phyloP scores from a whole-genome alignment of 2,888 invertebrate genomes.

The Hemicrepidius hirtus region DNA sequence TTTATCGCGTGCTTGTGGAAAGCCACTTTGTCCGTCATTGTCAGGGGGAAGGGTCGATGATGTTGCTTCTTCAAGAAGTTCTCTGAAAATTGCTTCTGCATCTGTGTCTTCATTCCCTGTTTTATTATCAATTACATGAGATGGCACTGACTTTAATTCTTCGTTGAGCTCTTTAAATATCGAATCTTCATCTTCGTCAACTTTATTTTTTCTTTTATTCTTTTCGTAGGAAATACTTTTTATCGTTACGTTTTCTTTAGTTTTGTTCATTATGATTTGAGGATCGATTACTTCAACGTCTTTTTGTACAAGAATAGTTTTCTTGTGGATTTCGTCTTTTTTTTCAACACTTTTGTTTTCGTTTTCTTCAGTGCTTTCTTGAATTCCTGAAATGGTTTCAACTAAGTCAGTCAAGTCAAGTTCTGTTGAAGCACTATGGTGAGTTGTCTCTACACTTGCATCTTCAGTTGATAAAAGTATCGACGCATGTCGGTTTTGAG shows the following conservation, averaged over 20 bases:
- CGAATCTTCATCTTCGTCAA: slow-evolving; percentile 56
- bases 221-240: slow-evolving; percentile 17
- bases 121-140: slow-evolving; percentile 52
- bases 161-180: slow-evolving; percentile 64
- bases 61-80: slow-evolving; percentile 64
- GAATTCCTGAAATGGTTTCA: slow-evolving; percentile 61
- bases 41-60: slow-evolving; percentile 43
- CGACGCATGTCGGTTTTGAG: slow-evolving; percentile 57
- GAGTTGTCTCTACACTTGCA: slow-evolving; percentile 64
- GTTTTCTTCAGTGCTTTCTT: slow-evolving; percentile 51
- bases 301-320: not conserved
- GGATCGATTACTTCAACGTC: slow-evolving; percentile 65
- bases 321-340: slow-evolving; percentile 52
- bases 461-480: slow-evolving; percentile 64
- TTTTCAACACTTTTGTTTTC: slow-evolving; percentile 71
- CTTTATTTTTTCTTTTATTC: not conserved
- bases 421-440: slow-evolving; percentile 39
- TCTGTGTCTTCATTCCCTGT: slow-evolving; percentile 62
- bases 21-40: slow-evolving; percentile 41
- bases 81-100: slow-evolving; percentile 66
- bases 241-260: slow-evolving; percentile 15
- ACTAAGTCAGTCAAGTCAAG: slow-evolving; percentile 60
- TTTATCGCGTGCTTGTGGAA: slow-evolving; percentile 47
- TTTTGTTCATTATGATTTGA: slow-evolving; percentile 18
- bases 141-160: slow-evolving; percentile 59